These are phyloP conservation scores for Lontra canadensis DNA, from an alignment of 2,113 vertebrate genomes.

Conservation along the genomic window DNA sequence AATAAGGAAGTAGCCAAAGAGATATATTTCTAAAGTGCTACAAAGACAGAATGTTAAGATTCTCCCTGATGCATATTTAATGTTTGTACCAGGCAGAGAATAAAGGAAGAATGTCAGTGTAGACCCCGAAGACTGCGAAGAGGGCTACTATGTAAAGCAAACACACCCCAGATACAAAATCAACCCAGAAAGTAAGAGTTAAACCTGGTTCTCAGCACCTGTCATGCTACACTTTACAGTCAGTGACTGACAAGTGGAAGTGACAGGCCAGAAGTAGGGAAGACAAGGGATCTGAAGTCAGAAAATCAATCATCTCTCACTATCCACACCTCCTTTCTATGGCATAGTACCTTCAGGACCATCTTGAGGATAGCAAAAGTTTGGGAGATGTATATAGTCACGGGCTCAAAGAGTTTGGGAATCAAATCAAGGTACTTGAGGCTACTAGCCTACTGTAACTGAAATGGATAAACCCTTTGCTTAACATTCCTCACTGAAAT, in stretches of 20 bases:
- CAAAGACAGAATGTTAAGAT: conserved; percentile 35
- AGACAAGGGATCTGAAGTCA: not conserved
- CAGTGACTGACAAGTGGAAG: not conserved
- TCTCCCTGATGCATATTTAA: not conserved
- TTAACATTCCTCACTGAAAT: not conserved
- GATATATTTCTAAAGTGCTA: conserved; percentile 13
- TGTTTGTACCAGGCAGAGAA: not conserved
- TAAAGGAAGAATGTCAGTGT: not conserved
- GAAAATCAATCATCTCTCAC: not conserved
- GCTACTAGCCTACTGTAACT: not conserved
- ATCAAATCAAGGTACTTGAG: not conserved
- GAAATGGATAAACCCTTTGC: not conserved
- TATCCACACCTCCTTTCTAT: not conserved
- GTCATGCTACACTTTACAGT: not conserved
- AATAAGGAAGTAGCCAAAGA: conserved; percentile 23
- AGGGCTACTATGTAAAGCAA: not conserved
- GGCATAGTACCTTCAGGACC: not conserved
- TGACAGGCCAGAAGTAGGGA: not conserved
- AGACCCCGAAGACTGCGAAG: not conserved
- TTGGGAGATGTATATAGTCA: not conserved
- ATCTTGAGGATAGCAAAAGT: not conserved
- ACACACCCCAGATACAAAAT: not conserved
- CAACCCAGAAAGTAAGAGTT: not conserved
- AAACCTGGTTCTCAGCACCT: not conserved
- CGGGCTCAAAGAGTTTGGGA: not conserved